These are phyloP conservation scores for Melanotaenia parkinsoni DNA, from an alignment of 2,797 vertebrate genomes.

Conservation along the genomic window DNA sequence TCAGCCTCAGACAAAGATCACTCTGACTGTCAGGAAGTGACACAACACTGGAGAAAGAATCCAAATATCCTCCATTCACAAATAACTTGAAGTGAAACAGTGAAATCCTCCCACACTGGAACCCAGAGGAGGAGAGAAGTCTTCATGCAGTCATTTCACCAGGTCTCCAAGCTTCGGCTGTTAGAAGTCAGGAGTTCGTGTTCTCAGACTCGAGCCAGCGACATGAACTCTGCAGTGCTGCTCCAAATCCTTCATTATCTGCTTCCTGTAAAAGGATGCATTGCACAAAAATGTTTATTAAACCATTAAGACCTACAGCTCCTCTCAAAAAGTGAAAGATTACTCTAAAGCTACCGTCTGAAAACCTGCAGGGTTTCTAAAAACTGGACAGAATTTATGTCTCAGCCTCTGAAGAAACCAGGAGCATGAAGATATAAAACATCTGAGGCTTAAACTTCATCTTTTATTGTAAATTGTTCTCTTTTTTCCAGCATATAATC, in stretches of 20 bases:
- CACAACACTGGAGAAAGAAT: conserved; percentile 3
- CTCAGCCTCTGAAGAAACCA: too few relatives aligned
- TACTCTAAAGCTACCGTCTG: neutral
- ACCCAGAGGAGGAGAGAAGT: neutral
- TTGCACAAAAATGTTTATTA: too few relatives aligned
- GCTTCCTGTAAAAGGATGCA: neutral
- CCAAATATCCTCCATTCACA: neutral
- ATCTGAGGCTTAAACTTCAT: too few relatives aligned
- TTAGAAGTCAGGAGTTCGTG: neutral
- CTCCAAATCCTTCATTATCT: neutral
- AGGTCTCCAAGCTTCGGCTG: neutral
- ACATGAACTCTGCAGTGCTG: neutral
- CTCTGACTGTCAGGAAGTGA: conserved; percentile 15
- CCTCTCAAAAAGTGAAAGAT: neutral
- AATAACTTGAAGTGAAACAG: neutral
- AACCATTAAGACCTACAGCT: neutral
- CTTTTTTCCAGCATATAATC: too few relatives aligned
- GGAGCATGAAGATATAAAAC: too few relatives aligned
- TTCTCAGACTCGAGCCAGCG: neutral
- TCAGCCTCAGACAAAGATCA: conserved; percentile 7
- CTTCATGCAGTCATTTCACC: too few relatives aligned
- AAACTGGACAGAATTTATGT: neutral
- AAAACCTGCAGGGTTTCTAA: neutral
- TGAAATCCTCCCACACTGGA: conserved; percentile 12
- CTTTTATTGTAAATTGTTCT: too few relatives aligned